Evolutionary conservation across 2,113 vertebrate genomes (phyloP).

Genomic region (Xiphias gladius): DNA sequence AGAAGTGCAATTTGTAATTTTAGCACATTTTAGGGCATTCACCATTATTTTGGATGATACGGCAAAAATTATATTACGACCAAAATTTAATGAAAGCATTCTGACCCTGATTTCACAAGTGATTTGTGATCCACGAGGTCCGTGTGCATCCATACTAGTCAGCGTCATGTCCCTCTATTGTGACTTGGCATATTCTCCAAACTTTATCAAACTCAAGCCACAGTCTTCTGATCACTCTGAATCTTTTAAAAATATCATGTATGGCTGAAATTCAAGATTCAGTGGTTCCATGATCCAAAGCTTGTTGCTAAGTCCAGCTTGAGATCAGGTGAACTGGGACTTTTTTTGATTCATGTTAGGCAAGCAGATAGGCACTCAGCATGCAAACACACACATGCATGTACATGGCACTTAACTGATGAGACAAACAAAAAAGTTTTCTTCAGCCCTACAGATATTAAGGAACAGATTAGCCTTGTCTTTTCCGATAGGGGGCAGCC

Average conservation of each 20-base stretch:
- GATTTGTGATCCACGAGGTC: background rate
- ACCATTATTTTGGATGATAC: slow-evolving; percentile 8
- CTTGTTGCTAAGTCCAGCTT: background rate
- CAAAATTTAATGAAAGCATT: too few species aligned
- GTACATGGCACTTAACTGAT: background rate
- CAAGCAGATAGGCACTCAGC: background rate
- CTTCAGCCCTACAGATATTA: background rate
- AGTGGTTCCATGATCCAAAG: background rate
- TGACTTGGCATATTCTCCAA: background rate
- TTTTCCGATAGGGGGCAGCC: slow-evolving; percentile 19
- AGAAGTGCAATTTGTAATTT: background rate
- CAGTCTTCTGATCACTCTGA: background rate
- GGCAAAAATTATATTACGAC: background rate
- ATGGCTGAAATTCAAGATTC: background rate
- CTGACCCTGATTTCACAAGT: background rate
- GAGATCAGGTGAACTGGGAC: background rate
- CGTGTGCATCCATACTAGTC: background rate
- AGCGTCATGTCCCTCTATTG: background rate
- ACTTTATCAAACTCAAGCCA: background rate
- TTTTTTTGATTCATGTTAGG: background rate
- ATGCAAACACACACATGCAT: background rate
- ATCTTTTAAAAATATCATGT: background rate
- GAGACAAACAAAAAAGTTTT: too few species aligned
- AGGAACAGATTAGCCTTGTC: background rate
- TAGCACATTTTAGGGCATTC: background rate